phyloP scores from a whole-genome alignment of 2,797 vertebrate genomes.

The Euthynnus affinis region DNA sequence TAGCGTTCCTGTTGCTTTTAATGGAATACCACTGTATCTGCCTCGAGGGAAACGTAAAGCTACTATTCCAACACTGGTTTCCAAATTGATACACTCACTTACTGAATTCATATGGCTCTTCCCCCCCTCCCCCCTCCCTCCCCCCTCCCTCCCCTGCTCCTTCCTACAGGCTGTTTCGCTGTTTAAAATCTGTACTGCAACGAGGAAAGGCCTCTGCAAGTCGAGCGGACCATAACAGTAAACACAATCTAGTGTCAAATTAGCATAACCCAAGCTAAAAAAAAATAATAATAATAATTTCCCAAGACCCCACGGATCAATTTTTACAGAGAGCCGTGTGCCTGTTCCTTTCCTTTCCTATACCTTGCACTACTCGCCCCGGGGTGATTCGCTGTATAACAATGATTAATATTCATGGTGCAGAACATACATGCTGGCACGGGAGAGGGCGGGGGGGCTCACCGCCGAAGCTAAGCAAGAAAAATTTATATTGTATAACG shows the following conservation, averaged over 20 bases:
- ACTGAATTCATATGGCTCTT: slow-evolving; percentile 58
- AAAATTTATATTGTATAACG: slow-evolving; percentile 63
- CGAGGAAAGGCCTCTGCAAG: slow-evolving; percentile 28
- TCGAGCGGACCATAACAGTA: slow-evolving; percentile 44
- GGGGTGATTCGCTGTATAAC: slow-evolving; percentile 57
- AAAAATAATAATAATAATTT: slow-evolving; percentile 51
- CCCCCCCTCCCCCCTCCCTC: slow-evolving; percentile 35
- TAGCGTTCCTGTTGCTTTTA: slow-evolving; percentile 73
- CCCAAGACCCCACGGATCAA: slow-evolving; percentile 62
- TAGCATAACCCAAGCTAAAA: slow-evolving; percentile 76
- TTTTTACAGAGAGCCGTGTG: slow-evolving; percentile 31
- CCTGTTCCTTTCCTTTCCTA: slow-evolving; percentile 63
- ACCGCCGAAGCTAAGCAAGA: slow-evolving; percentile 66
- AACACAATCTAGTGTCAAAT: slow-evolving; percentile 69
- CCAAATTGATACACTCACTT: slow-evolving; percentile 70
- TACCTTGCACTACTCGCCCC: slow-evolving; percentile 52
- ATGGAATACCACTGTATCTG: slow-evolving; percentile 71
- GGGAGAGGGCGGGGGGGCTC: no score
- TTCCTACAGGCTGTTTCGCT: slow-evolving; percentile 40
- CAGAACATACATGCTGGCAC: slow-evolving; percentile 42
- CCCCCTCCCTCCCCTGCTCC: slow-evolving; percentile 3
- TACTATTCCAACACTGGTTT: slow-evolving; percentile 67
- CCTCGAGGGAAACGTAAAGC: slow-evolving; percentile 69
- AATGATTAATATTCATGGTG: slow-evolving; percentile 75
- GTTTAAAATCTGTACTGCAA: slow-evolving; percentile 33